Base-by-base conservation (phyloP, 2,113 vertebrate genomes). In the Cyphomyrus plagiostoma region DNA sequence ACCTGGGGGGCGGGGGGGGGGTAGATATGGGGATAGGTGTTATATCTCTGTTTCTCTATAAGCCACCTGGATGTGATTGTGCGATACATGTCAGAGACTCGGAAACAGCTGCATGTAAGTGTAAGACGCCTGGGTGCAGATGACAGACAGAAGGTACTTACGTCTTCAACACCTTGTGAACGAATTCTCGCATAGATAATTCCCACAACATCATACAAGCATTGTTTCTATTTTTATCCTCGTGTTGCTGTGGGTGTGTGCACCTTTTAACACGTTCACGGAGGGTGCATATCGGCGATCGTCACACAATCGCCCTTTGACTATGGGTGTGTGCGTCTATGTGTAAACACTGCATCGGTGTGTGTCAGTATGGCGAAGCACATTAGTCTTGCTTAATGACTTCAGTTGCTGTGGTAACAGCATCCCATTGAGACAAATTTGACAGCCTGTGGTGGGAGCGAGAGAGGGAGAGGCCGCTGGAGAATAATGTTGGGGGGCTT, bases 341-440 rank as follows among this genome's bases (percentile, higher is more conserved):
- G 17, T 35, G 82, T 77, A 26, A 53, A 87, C 48, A 87, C 85
- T 58, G 53, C n/a, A 48, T 88, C 56, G 46, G 45, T 56, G 42
- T 50, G 42, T 90, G 86, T 30, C 42, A 15, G 21, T 35, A 23
- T 21, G 93, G 92, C 92, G 91, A 93, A 93, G 90, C 91, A 89
- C 92, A 93, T 94, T 91, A 91, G 92, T 94, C 92, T 94, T 95
- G 89, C 95, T 96, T 95, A 96, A 96, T 95, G 94, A 95, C 56
- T 92, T 13, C 3, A 89, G 95, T 96, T 96, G 93, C 95, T 92
- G 93, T 93, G 93, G 96, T 90, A 96, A 96, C 95, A 92, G 94
- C 92, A 93, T 95, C 93, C 93, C 92, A 92, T 91, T 88, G 93
- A 93, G 91, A 93, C 91, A 92, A 87, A 91, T 91, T 93, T 93